Evolutionary conservation across 1,140 invertebrate species (phyloP), one percentile per base, ranked within the genome.

Genomic region (Aricia agestis): DNA sequence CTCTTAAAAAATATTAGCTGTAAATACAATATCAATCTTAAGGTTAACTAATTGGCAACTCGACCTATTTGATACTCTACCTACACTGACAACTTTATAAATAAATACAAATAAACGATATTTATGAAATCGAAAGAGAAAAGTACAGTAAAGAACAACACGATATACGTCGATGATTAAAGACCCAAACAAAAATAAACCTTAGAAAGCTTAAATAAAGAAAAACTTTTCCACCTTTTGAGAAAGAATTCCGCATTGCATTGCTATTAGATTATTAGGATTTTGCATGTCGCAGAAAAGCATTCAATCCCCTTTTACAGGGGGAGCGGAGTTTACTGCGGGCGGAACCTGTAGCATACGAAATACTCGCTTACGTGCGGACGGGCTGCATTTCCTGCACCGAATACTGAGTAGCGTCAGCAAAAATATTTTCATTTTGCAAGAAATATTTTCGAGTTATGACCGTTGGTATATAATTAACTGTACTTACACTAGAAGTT

Each of bases 381-480:
- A 74, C 67, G 74, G 78, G 77, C 31, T 86, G 86, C 85, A 89
- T 85, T 84, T 85, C 79, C 81, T 87, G 82, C 84, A 86, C 69
- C 72, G 74, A 72, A 76, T 67, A 15, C 3, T 36, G 61, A 72
- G 83, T 81, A 87, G 18, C 18, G 80, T 76, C 68, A 73, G 77
- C 84, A 84, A 68, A 86, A 76, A 41, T 66, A 59, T 18, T 9
- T 70, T 42, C 6, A 69, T 65, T 18, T 18, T 45, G 15, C 18
- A 9, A 4, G 11, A 13, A 52, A 52, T 4, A 9, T 6, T 15
- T 52, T 15, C 1, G 9, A 52, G 45, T 52, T 52, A 15, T 52
- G 45, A 15, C 45, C 13, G 10, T 52, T 52, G 36, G 36, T 36
- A 36, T 13, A 52, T 52, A 15, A 13, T 11, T 52, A 52, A 11